These are phyloP conservation scores for Coryphaenoides rupestris DNA, from an alignment of 2,113 vertebrate genomes.

Conservation along the genomic window DNA sequence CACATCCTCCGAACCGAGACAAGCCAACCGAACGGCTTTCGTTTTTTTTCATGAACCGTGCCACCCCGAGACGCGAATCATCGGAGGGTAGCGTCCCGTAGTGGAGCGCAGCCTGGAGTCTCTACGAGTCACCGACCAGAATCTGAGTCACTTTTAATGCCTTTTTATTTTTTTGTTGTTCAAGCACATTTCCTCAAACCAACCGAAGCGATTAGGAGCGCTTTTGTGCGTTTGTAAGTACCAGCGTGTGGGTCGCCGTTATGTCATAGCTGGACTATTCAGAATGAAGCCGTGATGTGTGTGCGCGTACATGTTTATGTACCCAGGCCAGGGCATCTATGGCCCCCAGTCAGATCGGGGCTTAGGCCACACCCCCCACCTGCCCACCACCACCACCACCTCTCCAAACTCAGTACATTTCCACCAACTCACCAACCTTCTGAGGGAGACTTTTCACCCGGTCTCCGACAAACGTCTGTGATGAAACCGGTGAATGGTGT, in stretches of 20 bases:
- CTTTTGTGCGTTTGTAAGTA: neutral
- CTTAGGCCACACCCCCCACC: constrained; percentile 29
- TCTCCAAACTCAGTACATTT: constrained; percentile 62
- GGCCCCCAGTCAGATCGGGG: constrained; percentile 53
- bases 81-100: too few relatives aligned
- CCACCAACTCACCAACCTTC: constrained; percentile 49
- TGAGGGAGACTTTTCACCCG: neutral
- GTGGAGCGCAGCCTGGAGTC: too few relatives aligned
- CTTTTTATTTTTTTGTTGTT: too few relatives aligned
- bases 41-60: too few relatives aligned
- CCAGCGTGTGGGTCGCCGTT: constrained; percentile 34
- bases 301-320: constrained; percentile 64
- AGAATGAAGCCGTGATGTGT: constrained; percentile 51
- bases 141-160: constrained; percentile 4
- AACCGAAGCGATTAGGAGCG: constrained; percentile 1
- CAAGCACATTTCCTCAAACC: too few relatives aligned
- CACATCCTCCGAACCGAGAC: too few relatives aligned
- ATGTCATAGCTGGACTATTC: constrained; percentile 41
- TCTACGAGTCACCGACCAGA: neutral
- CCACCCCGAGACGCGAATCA: too few relatives aligned
- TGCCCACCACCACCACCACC: constrained; percentile 1
- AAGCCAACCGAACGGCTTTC: too few relatives aligned
- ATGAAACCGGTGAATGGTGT: too few relatives aligned
- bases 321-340: constrained; percentile 50
- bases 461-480: too few relatives aligned